Conservation (phyloP, 2,888 invertebrate genomes). For the Dryobotodes eremita region DNA sequence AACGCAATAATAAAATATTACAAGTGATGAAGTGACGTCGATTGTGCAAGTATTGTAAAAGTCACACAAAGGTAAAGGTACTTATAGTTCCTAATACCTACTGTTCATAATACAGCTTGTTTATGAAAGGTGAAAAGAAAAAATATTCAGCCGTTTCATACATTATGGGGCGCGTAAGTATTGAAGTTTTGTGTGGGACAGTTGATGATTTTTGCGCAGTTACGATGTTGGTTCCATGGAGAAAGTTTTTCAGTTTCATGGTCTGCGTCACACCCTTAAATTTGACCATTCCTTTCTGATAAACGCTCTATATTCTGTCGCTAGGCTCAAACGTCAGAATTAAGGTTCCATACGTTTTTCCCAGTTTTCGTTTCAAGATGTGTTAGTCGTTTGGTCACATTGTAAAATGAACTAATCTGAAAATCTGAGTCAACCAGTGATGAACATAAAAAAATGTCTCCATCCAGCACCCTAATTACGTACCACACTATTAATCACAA, state of each 20-base stretch:
- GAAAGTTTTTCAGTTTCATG: background rate
- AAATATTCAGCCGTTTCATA: background rate
- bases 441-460: background rate
- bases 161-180: background rate
- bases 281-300: background rate
- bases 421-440: no score
- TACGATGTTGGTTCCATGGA: background rate
- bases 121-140: background rate
- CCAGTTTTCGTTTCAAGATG: background rate
- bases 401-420: background rate
- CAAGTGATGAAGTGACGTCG: slow-evolving; percentile 15
- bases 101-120: background rate
- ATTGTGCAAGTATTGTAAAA: background rate
- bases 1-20: slow-evolving; percentile 9
- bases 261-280: background rate
- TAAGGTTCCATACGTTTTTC: background rate
- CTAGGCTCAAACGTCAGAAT: background rate
- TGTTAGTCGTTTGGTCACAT: background rate
- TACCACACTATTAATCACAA: no score
- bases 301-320: background rate
- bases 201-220: background rate
- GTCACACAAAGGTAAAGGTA: background rate
- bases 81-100: background rate
- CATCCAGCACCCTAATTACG: no score
- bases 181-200: background rate